These are phyloP conservation scores for Aethina tumida DNA, from an alignment of 1,140 invertebrate species.

Conservation along the genomic window DNA sequence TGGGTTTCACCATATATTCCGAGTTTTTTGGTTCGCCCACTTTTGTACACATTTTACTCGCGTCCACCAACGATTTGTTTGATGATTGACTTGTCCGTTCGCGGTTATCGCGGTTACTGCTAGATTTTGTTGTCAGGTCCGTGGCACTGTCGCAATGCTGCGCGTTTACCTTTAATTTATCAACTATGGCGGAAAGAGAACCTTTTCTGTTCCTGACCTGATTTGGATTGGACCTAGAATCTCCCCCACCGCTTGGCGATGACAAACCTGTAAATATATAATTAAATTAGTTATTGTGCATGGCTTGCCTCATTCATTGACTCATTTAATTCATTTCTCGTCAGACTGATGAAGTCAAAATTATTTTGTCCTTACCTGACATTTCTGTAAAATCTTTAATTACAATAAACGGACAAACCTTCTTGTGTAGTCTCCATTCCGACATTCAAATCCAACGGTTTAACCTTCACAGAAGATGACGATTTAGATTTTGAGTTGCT, in stretches of 20 bases:
- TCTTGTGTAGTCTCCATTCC: constrained; percentile 8
- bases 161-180: constrained; percentile 67
- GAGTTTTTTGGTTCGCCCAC: constrained; percentile 56
- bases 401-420: too few species aligned
- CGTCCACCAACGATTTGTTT: constrained; percentile 16
- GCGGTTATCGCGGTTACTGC: constrained; percentile 15
- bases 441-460: constrained; percentile 51
- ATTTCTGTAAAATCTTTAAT: too few species aligned
- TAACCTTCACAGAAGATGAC: constrained; percentile 52
- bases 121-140: constrained; percentile 31
- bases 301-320: too few species aligned
- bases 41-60: constrained; percentile 41
- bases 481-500: constrained; percentile 58
- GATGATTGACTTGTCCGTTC: constrained; percentile 13
- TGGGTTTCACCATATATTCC: constrained; percentile 79
- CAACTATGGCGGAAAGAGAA: constrained; percentile 74
- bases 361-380: too few species aligned
- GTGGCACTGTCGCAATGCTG: constrained; percentile 49
- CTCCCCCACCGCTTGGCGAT: constrained; percentile 42
- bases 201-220: constrained; percentile 51
- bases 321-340: too few species aligned
- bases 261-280: too few species aligned
- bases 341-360: too few species aligned
- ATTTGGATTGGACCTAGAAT: constrained; percentile 28
- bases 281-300: too few species aligned